phyloP scores from a whole-genome alignment of 2,888 invertebrate genomes.

The Conchocele bisecta region DNA sequence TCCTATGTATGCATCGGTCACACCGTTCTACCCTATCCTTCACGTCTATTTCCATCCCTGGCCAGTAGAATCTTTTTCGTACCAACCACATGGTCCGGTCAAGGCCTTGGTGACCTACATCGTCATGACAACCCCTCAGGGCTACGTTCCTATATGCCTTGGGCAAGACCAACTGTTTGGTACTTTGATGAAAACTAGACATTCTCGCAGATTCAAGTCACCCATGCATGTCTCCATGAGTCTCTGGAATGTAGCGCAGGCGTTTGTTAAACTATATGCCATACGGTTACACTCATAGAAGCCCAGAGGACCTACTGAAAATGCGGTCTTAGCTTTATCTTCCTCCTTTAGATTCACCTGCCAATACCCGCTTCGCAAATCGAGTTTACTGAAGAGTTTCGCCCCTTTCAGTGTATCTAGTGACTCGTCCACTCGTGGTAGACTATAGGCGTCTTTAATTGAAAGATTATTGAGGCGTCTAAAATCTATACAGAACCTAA shows the following conservation, averaged over 20 bases:
- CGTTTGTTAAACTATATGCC: conserved; percentile 29
- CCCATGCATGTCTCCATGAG: conserved; percentile 40
- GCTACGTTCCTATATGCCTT: not conserved
- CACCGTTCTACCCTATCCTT: not conserved
- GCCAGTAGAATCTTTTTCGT: conserved; percentile 21
- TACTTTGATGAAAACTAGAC: conserved; percentile 26
- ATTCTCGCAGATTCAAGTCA: conserved; percentile 33
- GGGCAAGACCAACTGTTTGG: not conserved
- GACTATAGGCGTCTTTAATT: conserved; percentile 29
- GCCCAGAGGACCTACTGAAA: conserved; percentile 37
- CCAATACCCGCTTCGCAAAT: no score
- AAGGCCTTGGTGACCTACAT: conserved; percentile 6
- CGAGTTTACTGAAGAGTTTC: not conserved
- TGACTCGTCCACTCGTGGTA: conserved; percentile 41
- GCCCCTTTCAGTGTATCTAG: conserved; percentile 32
- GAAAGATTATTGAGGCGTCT: conserved; percentile 36
- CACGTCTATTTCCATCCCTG: conserved; percentile 17
- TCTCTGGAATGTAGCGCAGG: conserved; percentile 32
- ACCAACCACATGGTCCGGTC: conserved; percentile 12
- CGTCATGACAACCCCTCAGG: conserved; percentile 7
- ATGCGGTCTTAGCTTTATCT: conserved; percentile 35
- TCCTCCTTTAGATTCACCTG: conserved; percentile 16
- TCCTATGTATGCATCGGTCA: conserved; percentile 5
- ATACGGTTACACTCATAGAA: conserved; percentile 47
- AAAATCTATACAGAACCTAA: conserved; percentile 48